Base-by-base conservation (phyloP, 2,113 vertebrate species). In the Turnix velox region DNA sequence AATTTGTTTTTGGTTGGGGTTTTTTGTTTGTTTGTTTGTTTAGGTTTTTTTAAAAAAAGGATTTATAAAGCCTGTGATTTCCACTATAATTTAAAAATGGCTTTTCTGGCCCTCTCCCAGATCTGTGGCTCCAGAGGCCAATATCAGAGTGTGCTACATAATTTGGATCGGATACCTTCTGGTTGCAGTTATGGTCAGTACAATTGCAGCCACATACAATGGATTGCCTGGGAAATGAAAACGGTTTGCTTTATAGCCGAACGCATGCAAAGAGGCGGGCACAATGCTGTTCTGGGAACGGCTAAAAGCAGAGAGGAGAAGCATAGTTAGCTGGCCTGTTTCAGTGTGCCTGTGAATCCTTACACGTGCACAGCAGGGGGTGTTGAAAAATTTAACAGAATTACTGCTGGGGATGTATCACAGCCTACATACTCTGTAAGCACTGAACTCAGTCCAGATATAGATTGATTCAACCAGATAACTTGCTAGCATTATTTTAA, bases 71-170 rank as follows among this genome's bases (percentile, higher is more conserved):
- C 25, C 61, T 0, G 0, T 87, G 61, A 77, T 28, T 75, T 79
- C 67, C 28, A 71, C 43, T 72, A 3, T 88, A 92, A 86, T 81
- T 84, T 49, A 57, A 88, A 96, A 96, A 95, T 95, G 61, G 88
- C 76, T 93, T 90, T 93, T 74, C 88, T 95, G 93, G 92, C 88
- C 27, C 31, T 87, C 39, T 54, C 78, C 85, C 92, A 95, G 68
- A 62, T 76, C 46, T 62, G 59, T 12, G 55, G 82, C 67, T 88
- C 42, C 72, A 73, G 75, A 92, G 63, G 63, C 45, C 67, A 58
- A 45, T 61, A 86, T 71, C 67, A 87, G 57, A 91, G 93, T 2
- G 28, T n/a, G 71, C 71, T 90, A 58, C 51, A 39, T 66, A 69
- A 91, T 93, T 92, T 88, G 71, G 78, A 85, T 58, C 4, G 13